Percentiles rank a stretch among this genome's conserved stretches.
Evolutionary conservation across 2,888 invertebrate species (phyloP).

Genomic region (Chalcis sispes): DNA sequence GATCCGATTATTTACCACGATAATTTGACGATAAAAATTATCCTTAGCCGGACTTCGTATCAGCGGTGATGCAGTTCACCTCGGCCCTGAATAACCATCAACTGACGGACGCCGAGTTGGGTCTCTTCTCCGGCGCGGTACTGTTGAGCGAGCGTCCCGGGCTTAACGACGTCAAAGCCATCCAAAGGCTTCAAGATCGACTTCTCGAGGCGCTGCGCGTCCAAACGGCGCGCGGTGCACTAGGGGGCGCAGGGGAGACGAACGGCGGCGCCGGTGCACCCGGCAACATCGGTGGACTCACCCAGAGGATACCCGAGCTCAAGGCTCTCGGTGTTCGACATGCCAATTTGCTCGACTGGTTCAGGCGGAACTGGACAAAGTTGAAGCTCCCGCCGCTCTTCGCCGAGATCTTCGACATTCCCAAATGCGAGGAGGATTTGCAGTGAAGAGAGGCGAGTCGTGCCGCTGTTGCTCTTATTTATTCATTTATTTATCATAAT

Average conservation of each 20-base stretch:
- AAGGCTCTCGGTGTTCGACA: conserved; percentile 89
- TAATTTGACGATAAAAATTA: too few relatives aligned
- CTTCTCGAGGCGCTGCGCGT: conserved; percentile 92
- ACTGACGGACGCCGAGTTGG: conserved; percentile 93
- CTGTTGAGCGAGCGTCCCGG: conserved; percentile 89
- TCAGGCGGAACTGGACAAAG: conserved; percentile 91
- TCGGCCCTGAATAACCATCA: conserved; percentile 85
- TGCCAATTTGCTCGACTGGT: conserved; percentile 91
- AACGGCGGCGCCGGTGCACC: not conserved
- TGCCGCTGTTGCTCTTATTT: not conserved
- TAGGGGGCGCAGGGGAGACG: not conserved
- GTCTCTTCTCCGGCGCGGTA: conserved; percentile 90
- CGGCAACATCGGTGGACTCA: conserved; percentile 71
- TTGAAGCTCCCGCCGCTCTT: conserved; percentile 93
- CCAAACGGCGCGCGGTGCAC: conserved; percentile 78
- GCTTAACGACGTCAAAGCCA: conserved; percentile 87
- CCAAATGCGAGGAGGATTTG: conserved; percentile 86
- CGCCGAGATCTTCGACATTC: conserved; percentile 98
- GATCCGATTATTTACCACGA: not conserved
- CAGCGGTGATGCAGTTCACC: conserved; percentile 88
- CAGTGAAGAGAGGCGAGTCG: conserved; percentile 69
- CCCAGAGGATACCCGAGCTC: conserved; percentile 85
- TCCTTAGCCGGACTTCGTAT: conserved; percentile 87
- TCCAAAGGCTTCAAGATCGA: conserved; percentile 88
- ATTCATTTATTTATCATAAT: not conserved